Evolutionary conservation across 30 jellyfish, hydroid and myxozoan species (phyloP).

Genomic region (Hydra vulgaris): DNA sequence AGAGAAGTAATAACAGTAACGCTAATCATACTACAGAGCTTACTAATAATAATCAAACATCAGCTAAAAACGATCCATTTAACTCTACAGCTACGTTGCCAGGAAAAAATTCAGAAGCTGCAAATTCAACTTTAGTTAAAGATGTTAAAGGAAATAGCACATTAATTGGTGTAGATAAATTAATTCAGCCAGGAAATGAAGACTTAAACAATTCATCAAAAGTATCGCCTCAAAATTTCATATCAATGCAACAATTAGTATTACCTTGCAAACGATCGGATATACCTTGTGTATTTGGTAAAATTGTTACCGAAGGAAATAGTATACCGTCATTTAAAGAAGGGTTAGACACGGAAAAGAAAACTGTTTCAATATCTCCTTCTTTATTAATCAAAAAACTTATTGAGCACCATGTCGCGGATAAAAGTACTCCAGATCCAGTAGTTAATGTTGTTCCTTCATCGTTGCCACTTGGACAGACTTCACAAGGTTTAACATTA

Average conservation of each 20-base stretch:
- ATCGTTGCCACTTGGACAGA: not conserved
- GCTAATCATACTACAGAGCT: slow-evolving; percentile 14
- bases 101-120: slow-evolving; percentile 22
- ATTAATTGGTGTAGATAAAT: not conserved
- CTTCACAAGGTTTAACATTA: not conserved
- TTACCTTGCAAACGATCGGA: slow-evolving; percentile 21
- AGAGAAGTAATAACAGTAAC: not conserved
- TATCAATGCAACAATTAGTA: not conserved
- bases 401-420: slow-evolving; percentile 30
- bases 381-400: slow-evolving; percentile 17
- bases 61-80: not conserved
- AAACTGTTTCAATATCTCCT: slow-evolving; percentile 27
- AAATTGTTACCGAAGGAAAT: slow-evolving; percentile 12
- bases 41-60: not conserved
- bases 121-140: slow-evolving; percentile 16
- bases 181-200: not conserved
- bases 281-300: slow-evolving; percentile 10
- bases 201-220: not conserved
- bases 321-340: not conserved
- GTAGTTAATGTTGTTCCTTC: slow-evolving; percentile 17
- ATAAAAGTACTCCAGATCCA: slow-evolving; percentile 27
- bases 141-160: not conserved
- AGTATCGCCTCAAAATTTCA: not conserved
- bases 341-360: slow-evolving; percentile 13
- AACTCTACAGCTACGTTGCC: slow-evolving; percentile 6